Base-by-base conservation (phyloP, 2,113 vertebrate species). In the Urocitellus parryii region DNA sequence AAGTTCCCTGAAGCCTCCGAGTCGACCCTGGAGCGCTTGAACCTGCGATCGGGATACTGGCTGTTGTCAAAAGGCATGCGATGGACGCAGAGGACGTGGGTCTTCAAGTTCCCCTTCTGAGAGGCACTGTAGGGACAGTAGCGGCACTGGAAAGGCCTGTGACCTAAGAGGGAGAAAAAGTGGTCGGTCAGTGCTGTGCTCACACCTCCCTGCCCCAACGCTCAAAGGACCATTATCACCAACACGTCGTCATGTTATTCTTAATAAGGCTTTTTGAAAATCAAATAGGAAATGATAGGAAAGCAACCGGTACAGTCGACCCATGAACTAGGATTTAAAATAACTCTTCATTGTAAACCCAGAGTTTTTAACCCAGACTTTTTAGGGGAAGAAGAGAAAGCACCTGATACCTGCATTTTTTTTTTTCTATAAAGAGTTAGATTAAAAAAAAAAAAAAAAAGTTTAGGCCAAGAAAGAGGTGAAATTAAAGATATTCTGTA, bases 41-140 rank as follows among this genome's bases (percentile, higher is more conserved):
- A 99, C 97, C 99, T 99, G 53, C 99, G 99, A 96, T 99, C 99
- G 0, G 99, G 99, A 82, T 99, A 99, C 98, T 99, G 99, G 98
- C 99, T 99, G 99, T 99, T 99, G 99, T 99, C 99, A 37, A 99
- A 99, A 97, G 99, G 99, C 99, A 99, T 99, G 94, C 99, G 99
- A 98, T 99, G 99, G 93, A 99, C 99, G 29, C 99, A 99, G 91
- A 99, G 98, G 74, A 99, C 99, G 1, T 99, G 99, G 87, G 99
- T 99, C 99, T 99, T 99, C 98, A 99, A 98, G 97, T 99, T 99
- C 95, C 99, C 99, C 98, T 99, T 99, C 99, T 99, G 99, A 72
- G 99, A 99, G 98, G 99, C 99, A 97, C 99, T 99, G 98, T 99
- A 99, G 1, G 99, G 99, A 95, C 99, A 99, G 98, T 99, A 99